Percentiles rank a stretch among this genome's conserved stretches.
Conservation (phyloP, 2,797 vertebrate species). For the Coracias cyanogaster region DNA sequence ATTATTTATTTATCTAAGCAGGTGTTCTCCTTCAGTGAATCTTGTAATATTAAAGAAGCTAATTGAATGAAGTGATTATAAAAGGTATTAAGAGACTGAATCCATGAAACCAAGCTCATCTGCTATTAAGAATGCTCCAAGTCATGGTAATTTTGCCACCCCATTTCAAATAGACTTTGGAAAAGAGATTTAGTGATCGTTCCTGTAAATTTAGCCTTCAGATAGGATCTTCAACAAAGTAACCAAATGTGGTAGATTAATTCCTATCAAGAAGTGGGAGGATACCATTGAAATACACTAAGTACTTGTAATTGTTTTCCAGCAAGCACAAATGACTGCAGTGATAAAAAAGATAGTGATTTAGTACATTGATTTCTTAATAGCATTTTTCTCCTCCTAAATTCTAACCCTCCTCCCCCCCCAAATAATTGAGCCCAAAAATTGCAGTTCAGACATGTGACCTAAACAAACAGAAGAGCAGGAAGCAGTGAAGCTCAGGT, state of each 20-base stretch:
- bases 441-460: background rate
- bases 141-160: background rate
- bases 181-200: background rate
- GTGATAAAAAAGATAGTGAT: background rate
- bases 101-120: background rate
- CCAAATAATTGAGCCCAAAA: background rate
- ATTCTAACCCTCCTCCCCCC: background rate
- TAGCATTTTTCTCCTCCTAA: background rate
- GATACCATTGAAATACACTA: background rate
- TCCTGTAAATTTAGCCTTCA: background rate
- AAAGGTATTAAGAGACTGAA: background rate
- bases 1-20: conserved; percentile 21
- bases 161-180: background rate
- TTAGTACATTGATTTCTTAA: background rate
- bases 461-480: background rate
- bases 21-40: background rate
- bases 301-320: background rate
- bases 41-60: background rate
- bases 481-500: background rate
- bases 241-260: background rate
- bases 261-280: background rate
- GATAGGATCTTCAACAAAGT: background rate
- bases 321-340: background rate
- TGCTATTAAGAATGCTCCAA: background rate
- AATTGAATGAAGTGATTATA: conserved; percentile 51